Conservation (phyloP, 2,797 vertebrate species). For the Eidolon dupreanum region DNA sequence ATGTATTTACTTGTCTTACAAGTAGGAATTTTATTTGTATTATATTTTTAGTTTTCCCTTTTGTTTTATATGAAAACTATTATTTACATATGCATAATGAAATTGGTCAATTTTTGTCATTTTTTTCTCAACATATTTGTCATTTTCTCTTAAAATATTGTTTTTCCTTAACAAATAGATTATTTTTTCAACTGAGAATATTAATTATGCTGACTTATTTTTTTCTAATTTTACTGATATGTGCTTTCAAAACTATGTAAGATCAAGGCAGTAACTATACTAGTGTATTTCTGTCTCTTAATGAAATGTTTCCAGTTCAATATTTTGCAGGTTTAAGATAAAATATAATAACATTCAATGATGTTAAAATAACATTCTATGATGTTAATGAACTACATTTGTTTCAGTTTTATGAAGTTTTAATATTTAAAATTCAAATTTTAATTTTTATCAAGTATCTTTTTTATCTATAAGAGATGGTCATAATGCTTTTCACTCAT, state of each 20-base stretch:
- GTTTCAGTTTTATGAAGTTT: not conserved
- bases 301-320: not conserved
- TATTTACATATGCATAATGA: not conserved
- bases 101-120: not conserved
- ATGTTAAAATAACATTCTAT: too few species aligned
- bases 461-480: not conserved
- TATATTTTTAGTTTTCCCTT: not conserved
- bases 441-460: not conserved
- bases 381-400: not conserved
- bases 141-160: not conserved
- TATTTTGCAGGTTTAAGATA: not conserved
- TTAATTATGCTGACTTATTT: not conserved
- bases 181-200: not conserved
- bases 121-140: not conserved
- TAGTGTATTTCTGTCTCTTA: not conserved
- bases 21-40: not conserved
- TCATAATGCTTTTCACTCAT: not conserved
- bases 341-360: too few species aligned
- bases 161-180: not conserved
- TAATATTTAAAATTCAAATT: not conserved
- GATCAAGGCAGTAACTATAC: too few species aligned
- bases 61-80: not conserved
- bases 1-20: not conserved
- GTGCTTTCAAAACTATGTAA: not conserved
- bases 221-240: not conserved